Percentiles rank a stretch among this genome's conserved stretches.
Evolutionary conservation across 2,797 vertebrate genomes (phyloP).

Genomic region (Enoplosus armatus): DNA sequence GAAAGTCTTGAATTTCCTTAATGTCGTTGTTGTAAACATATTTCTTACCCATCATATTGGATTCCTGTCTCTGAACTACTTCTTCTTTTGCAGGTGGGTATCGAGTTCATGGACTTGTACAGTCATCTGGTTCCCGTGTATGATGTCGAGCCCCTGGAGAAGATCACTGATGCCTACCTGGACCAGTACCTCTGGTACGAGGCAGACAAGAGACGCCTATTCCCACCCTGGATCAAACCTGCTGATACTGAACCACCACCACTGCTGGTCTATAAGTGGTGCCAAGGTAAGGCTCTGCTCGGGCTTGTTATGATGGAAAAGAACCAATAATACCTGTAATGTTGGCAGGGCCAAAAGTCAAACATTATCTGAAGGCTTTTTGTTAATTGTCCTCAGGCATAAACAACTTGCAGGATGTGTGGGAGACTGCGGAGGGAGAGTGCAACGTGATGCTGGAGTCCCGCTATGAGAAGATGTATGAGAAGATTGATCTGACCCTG

Average conservation of each 20-base stretch:
- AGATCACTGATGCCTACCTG: conserved; percentile 98
- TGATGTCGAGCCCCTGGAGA: conserved; percentile 98
- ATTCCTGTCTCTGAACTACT: not conserved
- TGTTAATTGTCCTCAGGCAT: conserved; percentile 87
- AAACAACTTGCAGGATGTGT: conserved; percentile 98
- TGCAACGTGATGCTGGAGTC: conserved; percentile 99
- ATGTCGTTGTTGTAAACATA: not conserved
- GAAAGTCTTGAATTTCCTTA: not conserved
- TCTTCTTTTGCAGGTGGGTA: conserved; percentile 90
- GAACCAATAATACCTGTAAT: not conserved
- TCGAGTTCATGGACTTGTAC: conserved; percentile 99
- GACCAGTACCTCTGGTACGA: conserved; percentile 99
- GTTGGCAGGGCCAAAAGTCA: not conserved
- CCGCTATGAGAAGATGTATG: conserved; percentile 99
- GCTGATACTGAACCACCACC: conserved; percentile 98
- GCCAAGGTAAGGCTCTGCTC: conserved; percentile 89
- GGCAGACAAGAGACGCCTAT: conserved; percentile 96
- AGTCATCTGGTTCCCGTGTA: conserved; percentile 98
- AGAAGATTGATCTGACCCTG: conserved; percentile 98
- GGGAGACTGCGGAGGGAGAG: conserved; percentile 97
- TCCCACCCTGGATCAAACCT: conserved; percentile 99
- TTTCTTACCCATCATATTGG: not conserved
- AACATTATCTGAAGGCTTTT: not conserved
- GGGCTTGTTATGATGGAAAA: not conserved
- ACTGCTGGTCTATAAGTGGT: conserved; percentile 99